Evolutionary conservation across 2,113 vertebrate genomes (phyloP), one percentile per base, ranked within the genome.

Genomic region (Budorcas taxicolor): DNA sequence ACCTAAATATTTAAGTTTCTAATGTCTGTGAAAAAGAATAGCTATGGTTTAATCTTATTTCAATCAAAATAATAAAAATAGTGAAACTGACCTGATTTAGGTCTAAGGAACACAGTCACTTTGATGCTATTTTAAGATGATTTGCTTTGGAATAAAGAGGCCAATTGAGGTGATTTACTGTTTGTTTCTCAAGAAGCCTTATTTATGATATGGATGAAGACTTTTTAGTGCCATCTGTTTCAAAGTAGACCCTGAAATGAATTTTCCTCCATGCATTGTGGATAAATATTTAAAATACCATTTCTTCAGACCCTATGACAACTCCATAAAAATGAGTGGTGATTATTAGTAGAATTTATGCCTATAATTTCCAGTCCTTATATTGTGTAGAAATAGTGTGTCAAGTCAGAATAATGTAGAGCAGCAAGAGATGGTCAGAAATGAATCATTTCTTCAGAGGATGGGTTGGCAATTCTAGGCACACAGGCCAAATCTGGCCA

Each of bases 41-140:
- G 0, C 15, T 95, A 16, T 96, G 78, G 36, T n/a, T 62, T 92
- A 93, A 76, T 82, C 6, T 89, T 95, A 45, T 95, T 80, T 81
- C 76, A 88, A 12, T 94, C 1, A 55, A 80, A 95, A 19, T 92
- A 62, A 86, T 23, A 92, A 98, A 95, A 94, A 33, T 19, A 97
- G 1, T 90, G 71, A 96, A 97, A 96, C 71, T 7, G 95, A 80
- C 74, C 43, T 93, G 90, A 58, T 78, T 67, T 89, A 45, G 58
- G 40, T 5, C 58, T 74, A 57, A 95, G 76, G 27, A 84, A 58
- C 91, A 60, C 47, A 78, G 50, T 94, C 31, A 31, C 47, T 95
- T 93, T 93, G 25, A 78, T 76, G 55, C 67, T 78, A 82, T 95
- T 89, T 97, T 94, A 91, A 97, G 90, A 86, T 86, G 58, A 45